Conservation (phyloP, 2,113 vertebrate genomes). For the Melanerpes aurifrons region DNA sequence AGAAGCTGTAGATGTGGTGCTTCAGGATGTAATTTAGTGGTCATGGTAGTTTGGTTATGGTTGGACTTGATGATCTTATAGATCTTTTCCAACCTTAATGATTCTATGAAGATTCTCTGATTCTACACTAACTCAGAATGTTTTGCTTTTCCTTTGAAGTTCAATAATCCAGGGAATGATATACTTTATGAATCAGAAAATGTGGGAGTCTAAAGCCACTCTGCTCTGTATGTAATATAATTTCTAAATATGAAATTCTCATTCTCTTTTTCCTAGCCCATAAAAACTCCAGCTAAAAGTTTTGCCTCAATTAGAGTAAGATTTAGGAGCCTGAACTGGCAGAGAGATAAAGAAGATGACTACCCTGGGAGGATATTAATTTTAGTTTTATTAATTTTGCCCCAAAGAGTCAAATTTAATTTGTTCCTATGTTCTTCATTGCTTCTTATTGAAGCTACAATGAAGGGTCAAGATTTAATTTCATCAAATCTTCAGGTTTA, state of each 20-base stretch:
- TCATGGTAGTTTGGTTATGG: too few species aligned
- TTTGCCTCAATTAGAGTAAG: slow-evolving; percentile 40
- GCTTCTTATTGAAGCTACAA: background rate
- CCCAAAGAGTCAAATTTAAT: slow-evolving; percentile 27
- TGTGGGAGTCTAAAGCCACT: background rate
- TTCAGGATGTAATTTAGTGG: too few species aligned
- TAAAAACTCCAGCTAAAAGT: slow-evolving; percentile 5
- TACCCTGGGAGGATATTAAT: background rate
- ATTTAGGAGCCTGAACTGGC: slow-evolving; percentile 3
- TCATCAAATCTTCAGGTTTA: slow-evolving; percentile 13
- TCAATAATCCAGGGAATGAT: background rate
- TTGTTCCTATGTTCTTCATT: background rate
- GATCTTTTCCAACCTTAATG: too few species aligned
- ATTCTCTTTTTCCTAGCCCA: background rate
- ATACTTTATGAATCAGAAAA: slow-evolving; percentile 8
- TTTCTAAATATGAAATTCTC: slow-evolving; percentile 11
- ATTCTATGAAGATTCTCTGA: too few species aligned
- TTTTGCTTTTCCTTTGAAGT: slow-evolving; percentile 14
- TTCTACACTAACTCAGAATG: background rate
- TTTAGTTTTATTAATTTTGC: slow-evolving; percentile 46
- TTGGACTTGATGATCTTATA: too few species aligned
- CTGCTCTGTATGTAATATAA: background rate
- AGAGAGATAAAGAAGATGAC: background rate
- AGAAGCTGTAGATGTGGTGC: too few species aligned
- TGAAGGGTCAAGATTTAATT: slow-evolving; percentile 40